A percentile compares a stretch with the other conserved stretches of the same genome.
These are phyloP conservation scores for Thecophora atra DNA, from an alignment of 2,888 invertebrate genomes.

Conservation along the genomic window DNA sequence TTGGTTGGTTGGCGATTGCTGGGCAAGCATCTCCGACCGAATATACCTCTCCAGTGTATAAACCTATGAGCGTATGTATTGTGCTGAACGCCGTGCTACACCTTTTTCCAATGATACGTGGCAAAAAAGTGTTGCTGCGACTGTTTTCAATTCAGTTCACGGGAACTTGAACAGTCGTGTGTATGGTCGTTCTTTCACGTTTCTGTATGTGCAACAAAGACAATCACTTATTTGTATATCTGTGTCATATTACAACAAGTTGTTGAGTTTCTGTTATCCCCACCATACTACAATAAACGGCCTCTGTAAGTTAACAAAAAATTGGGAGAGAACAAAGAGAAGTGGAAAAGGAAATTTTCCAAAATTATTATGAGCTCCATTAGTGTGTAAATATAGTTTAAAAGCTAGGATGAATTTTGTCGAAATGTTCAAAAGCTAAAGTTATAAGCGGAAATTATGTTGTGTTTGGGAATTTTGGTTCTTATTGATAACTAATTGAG, in stretches of 20 bases:
- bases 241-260: constrained; percentile 42
- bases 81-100: constrained; percentile 39
- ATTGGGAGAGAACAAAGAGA: constrained; percentile 65
- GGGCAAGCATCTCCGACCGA: not conserved
- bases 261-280: constrained; percentile 58
- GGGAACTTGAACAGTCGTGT: constrained; percentile 45
- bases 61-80: constrained; percentile 4
- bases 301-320: constrained; percentile 75
- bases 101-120: constrained; percentile 49
- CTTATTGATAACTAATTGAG: not conserved
- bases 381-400: constrained; percentile 20
- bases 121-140: constrained; percentile 49
- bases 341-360: constrained; percentile 51
- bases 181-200: constrained; percentile 26
- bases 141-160: constrained; percentile 13
- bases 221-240: constrained; percentile 46
- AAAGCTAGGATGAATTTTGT: constrained; percentile 24
- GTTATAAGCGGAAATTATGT: constrained; percentile 4
- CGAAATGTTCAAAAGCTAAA: constrained; percentile 34
- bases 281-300: constrained; percentile 76
- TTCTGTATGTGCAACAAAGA: constrained; percentile 43
- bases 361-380: constrained; percentile 32
- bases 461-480: not conserved
- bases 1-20: not conserved
- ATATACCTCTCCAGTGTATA: constrained; percentile 21